Conservation (phyloP, 2,113 vertebrate genomes). For the Speoplatyrhinus poulsoni region DNA sequence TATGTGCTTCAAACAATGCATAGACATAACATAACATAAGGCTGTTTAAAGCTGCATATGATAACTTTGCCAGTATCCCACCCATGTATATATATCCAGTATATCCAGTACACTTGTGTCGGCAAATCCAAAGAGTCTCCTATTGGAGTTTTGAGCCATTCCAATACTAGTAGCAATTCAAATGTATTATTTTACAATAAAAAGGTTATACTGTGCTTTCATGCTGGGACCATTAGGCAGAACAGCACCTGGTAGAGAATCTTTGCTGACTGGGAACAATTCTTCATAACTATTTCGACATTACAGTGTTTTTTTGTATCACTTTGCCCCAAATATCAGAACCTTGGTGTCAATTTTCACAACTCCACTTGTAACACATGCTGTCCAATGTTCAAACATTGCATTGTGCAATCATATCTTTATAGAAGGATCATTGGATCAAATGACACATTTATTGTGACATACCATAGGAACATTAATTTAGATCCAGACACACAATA, state of each 20-base stretch:
- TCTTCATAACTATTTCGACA: conserved; percentile 37
- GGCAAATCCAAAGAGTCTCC: too few relatives aligned
- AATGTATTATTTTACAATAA: not conserved
- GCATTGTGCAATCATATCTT: too few relatives aligned
- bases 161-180: not conserved
- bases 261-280: conserved; percentile 35
- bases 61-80: not conserved
- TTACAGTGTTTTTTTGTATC: not conserved
- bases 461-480: too few relatives aligned
- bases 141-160: not conserved
- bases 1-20: conserved; percentile 5
- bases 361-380: too few relatives aligned
- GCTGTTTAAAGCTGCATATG: not conserved
- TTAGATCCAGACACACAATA: too few relatives aligned
- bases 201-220: not conserved
- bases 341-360: too few relatives aligned
- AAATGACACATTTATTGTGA: too few relatives aligned
- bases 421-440: too few relatives aligned
- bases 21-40: conserved; percentile 25
- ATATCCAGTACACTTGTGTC: too few relatives aligned
- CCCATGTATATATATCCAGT: too few relatives aligned
- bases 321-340: too few relatives aligned
- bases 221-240: conserved; percentile 2
- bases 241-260: not conserved
- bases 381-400: too few relatives aligned